Conservation (phyloP, 2,797 vertebrate genomes). For the Anniella stebbinsi region DNA sequence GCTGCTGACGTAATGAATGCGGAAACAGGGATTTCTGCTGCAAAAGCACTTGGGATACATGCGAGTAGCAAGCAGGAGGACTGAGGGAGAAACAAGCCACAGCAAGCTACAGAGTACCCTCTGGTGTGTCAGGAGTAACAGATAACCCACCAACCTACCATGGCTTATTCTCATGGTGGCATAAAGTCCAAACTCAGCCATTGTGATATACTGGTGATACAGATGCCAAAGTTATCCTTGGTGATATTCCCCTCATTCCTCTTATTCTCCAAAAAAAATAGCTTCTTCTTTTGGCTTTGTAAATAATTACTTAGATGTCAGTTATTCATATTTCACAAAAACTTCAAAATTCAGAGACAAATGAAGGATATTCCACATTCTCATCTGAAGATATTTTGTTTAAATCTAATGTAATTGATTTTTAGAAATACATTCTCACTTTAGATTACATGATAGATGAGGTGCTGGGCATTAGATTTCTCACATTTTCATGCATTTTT, state of each 20-base stretch:
- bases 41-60: too few relatives aligned
- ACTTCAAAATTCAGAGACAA: neutral
- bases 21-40: too few relatives aligned
- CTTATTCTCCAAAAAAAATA: constrained; percentile 26
- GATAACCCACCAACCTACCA: too few relatives aligned
- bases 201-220: neutral
- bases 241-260: neutral
- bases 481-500: neutral
- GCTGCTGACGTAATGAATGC: too few relatives aligned
- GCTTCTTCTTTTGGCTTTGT: neutral
- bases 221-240: neutral
- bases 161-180: too few relatives aligned
- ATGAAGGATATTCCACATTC: neutral
- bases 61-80: too few relatives aligned
- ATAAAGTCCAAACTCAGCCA: too few relatives aligned
- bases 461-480: neutral
- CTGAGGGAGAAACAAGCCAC: too few relatives aligned
- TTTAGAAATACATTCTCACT: neutral
- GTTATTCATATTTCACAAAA: accelerated
- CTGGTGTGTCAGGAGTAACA: too few relatives aligned
- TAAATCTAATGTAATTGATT: neutral
- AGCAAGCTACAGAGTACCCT: too few relatives aligned
- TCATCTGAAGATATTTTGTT: neutral
- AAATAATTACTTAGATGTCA: neutral
- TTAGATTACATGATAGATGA: neutral